A percentile compares a stretch with the other conserved stretches of the same genome.
phyloP scores from a whole-genome alignment of 2,888 invertebrate species.

The Gandaritis pyraliata region DNA sequence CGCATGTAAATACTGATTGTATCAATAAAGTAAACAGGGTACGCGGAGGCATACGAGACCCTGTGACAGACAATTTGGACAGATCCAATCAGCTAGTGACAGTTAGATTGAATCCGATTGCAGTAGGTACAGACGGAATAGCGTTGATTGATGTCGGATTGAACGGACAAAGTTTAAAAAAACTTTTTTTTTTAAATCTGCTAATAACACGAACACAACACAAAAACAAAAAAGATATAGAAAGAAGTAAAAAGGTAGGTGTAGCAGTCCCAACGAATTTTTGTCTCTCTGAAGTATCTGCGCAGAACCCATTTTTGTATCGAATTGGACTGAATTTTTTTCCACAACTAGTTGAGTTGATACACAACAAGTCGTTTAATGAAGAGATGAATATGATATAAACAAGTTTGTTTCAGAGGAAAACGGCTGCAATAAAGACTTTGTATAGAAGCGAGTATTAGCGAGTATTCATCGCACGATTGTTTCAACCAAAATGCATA shows the following conservation, averaged over 20 bases:
- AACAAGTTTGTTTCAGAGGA: too few relatives aligned
- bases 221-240: not conserved
- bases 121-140: slow-evolving; percentile 55
- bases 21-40: slow-evolving; percentile 11
- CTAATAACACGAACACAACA: not conserved
- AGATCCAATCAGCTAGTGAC: slow-evolving; percentile 66
- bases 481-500: not conserved
- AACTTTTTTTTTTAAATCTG: slow-evolving; percentile 12
- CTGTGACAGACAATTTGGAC: slow-evolving; percentile 41
- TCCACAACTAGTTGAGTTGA: too few relatives aligned
- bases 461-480: too few relatives aligned
- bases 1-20: slow-evolving; percentile 5
- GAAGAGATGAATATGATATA: too few relatives aligned
- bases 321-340: too few relatives aligned
- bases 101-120: slow-evolving; percentile 65
- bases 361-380: too few relatives aligned
- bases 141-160: slow-evolving; percentile 58
- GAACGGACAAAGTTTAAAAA: slow-evolving; percentile 34
- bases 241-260: too few relatives aligned
- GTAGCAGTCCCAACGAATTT: too few relatives aligned
- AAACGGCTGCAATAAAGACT: too few relatives aligned
- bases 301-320: too few relatives aligned
- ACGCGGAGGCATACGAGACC: slow-evolving; percentile 15
- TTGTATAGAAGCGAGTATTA: not conserved
- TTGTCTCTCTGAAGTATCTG: too few relatives aligned